Conservation (phyloP, 2,113 vertebrate genomes). For the Neoarius graeffei region DNA sequence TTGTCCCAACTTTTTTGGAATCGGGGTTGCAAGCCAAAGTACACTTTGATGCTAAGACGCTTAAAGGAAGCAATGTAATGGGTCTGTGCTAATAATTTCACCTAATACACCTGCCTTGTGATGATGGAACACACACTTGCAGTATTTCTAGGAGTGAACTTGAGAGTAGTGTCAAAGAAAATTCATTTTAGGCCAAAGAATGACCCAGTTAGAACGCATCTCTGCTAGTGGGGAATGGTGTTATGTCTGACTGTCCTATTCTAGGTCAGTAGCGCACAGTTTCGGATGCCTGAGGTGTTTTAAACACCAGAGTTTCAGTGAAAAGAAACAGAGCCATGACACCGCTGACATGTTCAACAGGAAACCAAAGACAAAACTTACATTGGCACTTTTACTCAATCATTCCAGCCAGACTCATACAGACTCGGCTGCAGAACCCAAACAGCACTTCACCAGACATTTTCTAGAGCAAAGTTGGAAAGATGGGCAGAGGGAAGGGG, state of each 20-base stretch:
- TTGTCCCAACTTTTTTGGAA: no score
- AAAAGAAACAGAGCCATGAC: background rate
- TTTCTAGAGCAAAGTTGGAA: slow-evolving; percentile 11
- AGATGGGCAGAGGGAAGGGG: background rate
- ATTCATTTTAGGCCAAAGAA: background rate
- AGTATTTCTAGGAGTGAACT: background rate
- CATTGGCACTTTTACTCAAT: background rate
- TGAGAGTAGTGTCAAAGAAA: slow-evolving; percentile 3
- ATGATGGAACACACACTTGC: background rate
- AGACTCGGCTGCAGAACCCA: background rate
- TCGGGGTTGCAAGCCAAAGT: background rate
- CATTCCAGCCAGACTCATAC: background rate
- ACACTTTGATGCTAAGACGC: background rate
- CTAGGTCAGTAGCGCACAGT: background rate
- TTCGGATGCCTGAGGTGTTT: background rate
- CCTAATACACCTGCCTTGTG: background rate
- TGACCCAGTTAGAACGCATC: background rate
- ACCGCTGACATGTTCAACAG: background rate
- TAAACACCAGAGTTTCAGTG: background rate
- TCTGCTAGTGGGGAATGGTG: background rate
- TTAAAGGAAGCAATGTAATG: background rate
- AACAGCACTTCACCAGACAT: background rate
- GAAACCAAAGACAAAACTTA: background rate
- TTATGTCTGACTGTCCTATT: background rate
- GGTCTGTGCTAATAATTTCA: background rate